Evolutionary conservation across 2,797 vertebrate genomes (phyloP), one percentile per base, ranked within the genome.

Genomic region (Eutrigla gurnardus): DNA sequence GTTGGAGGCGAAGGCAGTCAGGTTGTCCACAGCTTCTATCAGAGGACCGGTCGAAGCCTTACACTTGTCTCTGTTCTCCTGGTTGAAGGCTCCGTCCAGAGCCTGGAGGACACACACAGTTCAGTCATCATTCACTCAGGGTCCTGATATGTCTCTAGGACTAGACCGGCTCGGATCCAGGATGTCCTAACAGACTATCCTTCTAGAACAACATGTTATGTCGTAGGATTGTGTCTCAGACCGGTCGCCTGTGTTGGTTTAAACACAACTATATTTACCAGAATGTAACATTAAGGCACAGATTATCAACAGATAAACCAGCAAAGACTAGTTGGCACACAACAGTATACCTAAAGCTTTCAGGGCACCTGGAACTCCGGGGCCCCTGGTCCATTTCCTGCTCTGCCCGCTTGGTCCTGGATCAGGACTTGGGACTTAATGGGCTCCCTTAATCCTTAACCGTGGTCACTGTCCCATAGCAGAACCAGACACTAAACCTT

Each of bases 1-100:
- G 91, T 99, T 99, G 85, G 98, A 97, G 14, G 97, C 98, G 0
- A 99, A 99, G 52, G 97, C 97, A 0, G 97, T 98, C 73, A 99
- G 94, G 84, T 99, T 99, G 89, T 99, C 98, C 88, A 99, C 97
- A 0, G 98, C 98, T 86, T 99, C 97, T 12, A 99, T 96, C 70
- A 99, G 95, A 11, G 98, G 98, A 12, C 95, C 95, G 0, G 98
- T 99, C 65, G 97, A 96, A 1, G 95, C 96, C 0, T 93, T 95
- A 89, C 98, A 99, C 79, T 96, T 96, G 83, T 96, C 95, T 9
- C 98, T 95, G 92, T 99, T 99, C 83, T 98, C 96, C 13, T 97
- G 95, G 0, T 96, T 98, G 77, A 99, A 99, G 0, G 97, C 97
- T 1, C 98, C 97, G 0, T 99, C 98, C 75, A 99, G 92, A 0